Percentiles rank a stretch among this genome's conserved stretches.
phyloP scores from a whole-genome alignment of 1,140 invertebrate species.

The Monochamus saltuarius region DNA sequence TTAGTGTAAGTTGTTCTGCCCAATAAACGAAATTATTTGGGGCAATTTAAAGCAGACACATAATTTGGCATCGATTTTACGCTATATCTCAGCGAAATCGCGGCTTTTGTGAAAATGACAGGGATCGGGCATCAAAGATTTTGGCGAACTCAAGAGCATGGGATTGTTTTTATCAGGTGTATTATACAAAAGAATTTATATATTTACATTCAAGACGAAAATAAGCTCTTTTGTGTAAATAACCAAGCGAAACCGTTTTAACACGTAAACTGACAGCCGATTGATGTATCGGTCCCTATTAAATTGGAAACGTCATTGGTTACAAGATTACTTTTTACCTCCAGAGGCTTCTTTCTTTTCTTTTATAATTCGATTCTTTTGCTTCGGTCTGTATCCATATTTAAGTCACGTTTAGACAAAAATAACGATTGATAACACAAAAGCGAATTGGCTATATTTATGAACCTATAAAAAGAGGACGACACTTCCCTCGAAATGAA shows the following conservation, averaged over 20 bases:
- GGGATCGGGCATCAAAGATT: no score
- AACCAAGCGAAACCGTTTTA: neutral
- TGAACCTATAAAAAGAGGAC: conserved; percentile 24
- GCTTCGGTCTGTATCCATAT: conserved; percentile 18
- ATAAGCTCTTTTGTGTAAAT: no score
- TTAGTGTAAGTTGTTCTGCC: no score
- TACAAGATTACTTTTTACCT: conserved; percentile 29
- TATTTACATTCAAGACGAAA: no score
- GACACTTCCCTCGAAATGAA: conserved; percentile 25
- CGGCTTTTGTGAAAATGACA: no score
- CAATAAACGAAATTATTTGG: no score
- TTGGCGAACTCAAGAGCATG: no score
- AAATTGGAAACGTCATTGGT: conserved; percentile 32
- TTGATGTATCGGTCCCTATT: conserved; percentile 30
- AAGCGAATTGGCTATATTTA: conserved; percentile 30
- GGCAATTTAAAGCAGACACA: no score
- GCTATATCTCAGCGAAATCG: no score
- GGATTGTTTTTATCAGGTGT: no score
- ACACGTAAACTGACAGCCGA: conserved; percentile 21
- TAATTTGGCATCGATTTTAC: no score
- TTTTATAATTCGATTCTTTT: conserved; percentile 20
- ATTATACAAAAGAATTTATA: no score
- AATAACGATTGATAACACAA: conserved; percentile 38
- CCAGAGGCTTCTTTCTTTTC: conserved; percentile 17
- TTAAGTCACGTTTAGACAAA: conserved; percentile 34